These are phyloP conservation scores for Priocnemis perturbator DNA, from an alignment of 2,888 invertebrate species.

Conservation along the genomic window DNA sequence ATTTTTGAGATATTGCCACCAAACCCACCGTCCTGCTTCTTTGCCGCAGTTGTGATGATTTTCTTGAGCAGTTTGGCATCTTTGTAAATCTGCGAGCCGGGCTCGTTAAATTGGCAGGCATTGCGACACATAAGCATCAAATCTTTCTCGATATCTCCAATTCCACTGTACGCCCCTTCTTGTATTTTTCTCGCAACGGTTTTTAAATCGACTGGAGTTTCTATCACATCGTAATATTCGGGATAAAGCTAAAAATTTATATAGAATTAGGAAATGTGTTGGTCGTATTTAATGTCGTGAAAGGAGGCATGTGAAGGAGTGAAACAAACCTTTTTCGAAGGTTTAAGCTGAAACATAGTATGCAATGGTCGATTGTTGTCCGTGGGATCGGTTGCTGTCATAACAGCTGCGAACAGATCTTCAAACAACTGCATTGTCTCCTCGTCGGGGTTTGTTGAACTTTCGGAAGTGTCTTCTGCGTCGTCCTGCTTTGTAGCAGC, in stretches of 20 bases:
- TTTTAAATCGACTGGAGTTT: conserved; percentile 95
- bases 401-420: conserved; percentile 91
- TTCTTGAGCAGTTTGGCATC: conserved; percentile 93
- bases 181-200: conserved; percentile 94
- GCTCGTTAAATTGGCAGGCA: conserved; percentile 97
- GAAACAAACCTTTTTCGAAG: conserved; percentile 84
- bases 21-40: conserved; percentile 67
- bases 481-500: conserved; percentile 77
- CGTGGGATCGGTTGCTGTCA: conserved; percentile 87
- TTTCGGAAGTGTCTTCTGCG: conserved; percentile 83
- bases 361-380: conserved; percentile 89
- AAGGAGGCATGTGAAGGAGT: conserved; percentile 14
- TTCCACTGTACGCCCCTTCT: conserved; percentile 85
- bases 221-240: conserved; percentile 95
- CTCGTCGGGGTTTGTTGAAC: conserved; percentile 84
- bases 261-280: neutral
- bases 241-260: conserved; percentile 84
- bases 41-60: conserved; percentile 77
- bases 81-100: conserved; percentile 96
- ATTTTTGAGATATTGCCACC: conserved; percentile 60
- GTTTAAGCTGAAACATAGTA: conserved; percentile 92
- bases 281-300: neutral
- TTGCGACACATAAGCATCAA: conserved; percentile 93
- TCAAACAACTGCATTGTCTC: conserved; percentile 88
- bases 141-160: conserved; percentile 93